Conservation (phyloP, 2,113 vertebrate species). For the Forbesichthys agassizii region DNA sequence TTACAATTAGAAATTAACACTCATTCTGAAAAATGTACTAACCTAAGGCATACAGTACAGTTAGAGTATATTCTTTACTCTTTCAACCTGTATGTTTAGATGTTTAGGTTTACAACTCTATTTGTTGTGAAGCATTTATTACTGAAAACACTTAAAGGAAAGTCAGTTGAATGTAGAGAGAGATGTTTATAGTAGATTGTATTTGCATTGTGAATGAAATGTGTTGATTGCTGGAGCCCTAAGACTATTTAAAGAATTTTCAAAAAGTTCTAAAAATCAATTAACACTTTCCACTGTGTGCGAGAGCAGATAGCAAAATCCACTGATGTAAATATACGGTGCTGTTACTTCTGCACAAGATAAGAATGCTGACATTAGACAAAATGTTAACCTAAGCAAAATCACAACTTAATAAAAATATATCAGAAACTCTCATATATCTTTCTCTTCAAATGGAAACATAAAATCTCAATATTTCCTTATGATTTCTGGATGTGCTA, state of each 20-base stretch:
- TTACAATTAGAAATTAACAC: no score
- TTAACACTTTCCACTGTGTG: constrained; percentile 5
- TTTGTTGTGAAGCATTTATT: background rate
- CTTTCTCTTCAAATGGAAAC: background rate
- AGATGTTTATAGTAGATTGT: constrained; percentile 5
- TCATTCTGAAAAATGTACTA: no score
- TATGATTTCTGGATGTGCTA: background rate
- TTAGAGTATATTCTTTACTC: no score
- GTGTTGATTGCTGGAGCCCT: background rate
- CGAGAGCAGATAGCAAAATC: background rate
- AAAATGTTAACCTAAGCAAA: background rate
- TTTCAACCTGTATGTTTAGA: no score
- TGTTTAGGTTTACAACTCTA: background rate
- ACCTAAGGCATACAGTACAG: no score
- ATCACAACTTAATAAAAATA: constrained; percentile 1
- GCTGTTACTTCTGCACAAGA: background rate
- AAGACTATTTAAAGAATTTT: constrained; percentile 17
- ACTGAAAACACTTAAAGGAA: background rate
- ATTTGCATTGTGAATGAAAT: constrained; percentile 31
- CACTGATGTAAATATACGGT: background rate
- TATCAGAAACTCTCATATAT: background rate
- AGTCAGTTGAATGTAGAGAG: background rate
- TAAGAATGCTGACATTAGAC: constrained; percentile 8
- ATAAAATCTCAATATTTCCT: background rate
- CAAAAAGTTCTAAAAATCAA: background rate